Evolutionary conservation across 2,888 invertebrate species (phyloP).

Genomic region (Eupithecia dodoneata): DNA sequence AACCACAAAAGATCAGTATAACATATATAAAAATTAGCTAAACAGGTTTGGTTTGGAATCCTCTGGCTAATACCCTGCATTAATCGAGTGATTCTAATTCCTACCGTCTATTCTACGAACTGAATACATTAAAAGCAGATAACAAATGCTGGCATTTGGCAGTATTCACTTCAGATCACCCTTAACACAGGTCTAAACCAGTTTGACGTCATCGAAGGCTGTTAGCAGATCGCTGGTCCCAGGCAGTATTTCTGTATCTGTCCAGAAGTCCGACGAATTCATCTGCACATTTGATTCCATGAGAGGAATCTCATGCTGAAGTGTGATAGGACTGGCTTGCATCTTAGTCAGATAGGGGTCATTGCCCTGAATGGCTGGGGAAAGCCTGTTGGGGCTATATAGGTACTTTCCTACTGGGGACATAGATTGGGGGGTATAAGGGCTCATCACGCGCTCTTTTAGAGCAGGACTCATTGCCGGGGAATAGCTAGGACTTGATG

Average conservation of each 20-base stretch:
- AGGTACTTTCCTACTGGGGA: slow-evolving; percentile 70
- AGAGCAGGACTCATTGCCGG: slow-evolving; percentile 74
- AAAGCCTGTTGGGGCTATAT: slow-evolving; percentile 67
- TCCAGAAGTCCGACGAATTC: slow-evolving; percentile 68
- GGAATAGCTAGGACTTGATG: slow-evolving; percentile 73
- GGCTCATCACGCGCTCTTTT: slow-evolving; percentile 65
- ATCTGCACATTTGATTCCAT: slow-evolving; percentile 64
- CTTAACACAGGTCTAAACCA: slow-evolving; percentile 55
- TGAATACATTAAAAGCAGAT: slow-evolving; percentile 29
- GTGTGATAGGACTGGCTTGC: slow-evolving; percentile 70
- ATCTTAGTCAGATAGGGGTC: slow-evolving; percentile 77
- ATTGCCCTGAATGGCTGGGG: slow-evolving; percentile 67
- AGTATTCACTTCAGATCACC: slow-evolving; percentile 60
- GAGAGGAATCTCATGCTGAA: slow-evolving; percentile 63
- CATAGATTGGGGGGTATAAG: slow-evolving; percentile 73
- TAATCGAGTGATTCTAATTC: slow-evolving; percentile 44
- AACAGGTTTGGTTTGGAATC: slow-evolving; percentile 22
- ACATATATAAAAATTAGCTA: slow-evolving; percentile 19
- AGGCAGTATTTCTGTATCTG: slow-evolving; percentile 70
- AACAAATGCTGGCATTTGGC: slow-evolving; percentile 45
- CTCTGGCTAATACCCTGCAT: background rate
- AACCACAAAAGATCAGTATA: background rate
- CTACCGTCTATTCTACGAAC: slow-evolving; percentile 42
- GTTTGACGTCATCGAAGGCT: slow-evolving; percentile 76
- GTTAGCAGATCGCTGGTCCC: slow-evolving; percentile 68